phyloP scores from a whole-genome alignment of 2,797 vertebrate species.

The Tokudaia tokunoshimensis region DNA sequence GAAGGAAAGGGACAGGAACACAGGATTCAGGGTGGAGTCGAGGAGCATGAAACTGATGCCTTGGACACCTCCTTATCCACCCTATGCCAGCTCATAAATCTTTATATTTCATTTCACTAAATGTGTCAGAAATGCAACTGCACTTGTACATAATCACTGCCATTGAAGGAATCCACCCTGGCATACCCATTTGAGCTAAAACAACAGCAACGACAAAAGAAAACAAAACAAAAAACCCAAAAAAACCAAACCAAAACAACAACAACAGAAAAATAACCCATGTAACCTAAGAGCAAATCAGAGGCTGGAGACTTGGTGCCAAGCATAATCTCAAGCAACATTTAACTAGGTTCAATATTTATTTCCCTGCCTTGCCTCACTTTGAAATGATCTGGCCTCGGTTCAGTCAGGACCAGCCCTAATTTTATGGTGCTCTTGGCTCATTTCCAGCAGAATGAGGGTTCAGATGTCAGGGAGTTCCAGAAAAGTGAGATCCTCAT shows the following conservation, averaged over 20 bases:
- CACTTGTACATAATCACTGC: constrained; percentile 81
- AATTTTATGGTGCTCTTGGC: constrained; percentile 83
- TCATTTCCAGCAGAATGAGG: constrained; percentile 75
- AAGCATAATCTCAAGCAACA: constrained; percentile 85
- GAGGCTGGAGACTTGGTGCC: constrained; percentile 81
- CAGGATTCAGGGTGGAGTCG: constrained; percentile 32
- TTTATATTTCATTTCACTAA: constrained; percentile 79
- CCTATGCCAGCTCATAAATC: constrained; percentile 74
- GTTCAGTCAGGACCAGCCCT: constrained; percentile 80
- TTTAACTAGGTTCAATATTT: constrained; percentile 86
- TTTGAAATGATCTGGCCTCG: constrained; percentile 84
- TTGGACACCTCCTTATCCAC: constrained; percentile 27
- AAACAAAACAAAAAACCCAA: constrained; percentile 58
- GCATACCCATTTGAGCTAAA: constrained; percentile 81
- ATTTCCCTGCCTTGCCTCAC: constrained; percentile 83
- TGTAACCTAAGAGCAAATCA: constrained; percentile 85
- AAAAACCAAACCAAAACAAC: constrained; percentile 70
- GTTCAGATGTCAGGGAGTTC: constrained; percentile 79
- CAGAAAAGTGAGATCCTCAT: constrained; percentile 80
- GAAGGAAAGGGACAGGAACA: not conserved
- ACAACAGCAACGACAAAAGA: constrained; percentile 70
- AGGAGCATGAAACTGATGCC: constrained; percentile 26
- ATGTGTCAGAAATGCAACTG: constrained; percentile 81
- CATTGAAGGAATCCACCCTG: constrained; percentile 80
- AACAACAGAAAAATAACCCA: constrained; percentile 66